Percentiles rank a stretch among this genome's conserved stretches.
Conservation (phyloP, 2,888 invertebrate genomes). For the Agriopis marginaria region DNA sequence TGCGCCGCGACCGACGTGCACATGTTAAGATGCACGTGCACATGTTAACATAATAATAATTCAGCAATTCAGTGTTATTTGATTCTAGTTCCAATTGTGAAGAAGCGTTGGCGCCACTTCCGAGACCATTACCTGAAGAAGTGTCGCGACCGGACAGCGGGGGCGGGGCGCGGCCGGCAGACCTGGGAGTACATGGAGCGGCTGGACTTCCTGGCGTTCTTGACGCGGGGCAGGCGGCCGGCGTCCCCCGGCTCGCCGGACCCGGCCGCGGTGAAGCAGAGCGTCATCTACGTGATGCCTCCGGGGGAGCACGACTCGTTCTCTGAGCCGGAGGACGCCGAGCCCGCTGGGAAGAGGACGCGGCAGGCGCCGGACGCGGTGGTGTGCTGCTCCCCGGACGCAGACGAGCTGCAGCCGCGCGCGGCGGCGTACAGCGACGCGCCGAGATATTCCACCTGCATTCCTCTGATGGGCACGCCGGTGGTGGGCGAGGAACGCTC, state of each 20-base stretch:
- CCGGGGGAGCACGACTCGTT: background rate
- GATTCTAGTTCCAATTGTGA: slow-evolving; percentile 29
- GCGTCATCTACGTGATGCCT: slow-evolving; percentile 6
- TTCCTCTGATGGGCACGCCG: background rate
- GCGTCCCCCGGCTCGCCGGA: background rate
- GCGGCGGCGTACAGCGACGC: background rate
- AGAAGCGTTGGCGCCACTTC: slow-evolving; percentile 41
- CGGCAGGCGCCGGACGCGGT: background rate
- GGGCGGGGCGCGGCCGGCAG: slow-evolving; percentile 10
- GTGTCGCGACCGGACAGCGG: slow-evolving; percentile 12
- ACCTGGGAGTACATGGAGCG: slow-evolving; percentile 34
- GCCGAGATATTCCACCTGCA: too few species aligned
- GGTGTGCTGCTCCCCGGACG: too few species aligned
- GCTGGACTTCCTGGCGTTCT: slow-evolving; percentile 29
- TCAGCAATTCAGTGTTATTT: too few species aligned
- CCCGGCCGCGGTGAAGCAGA: background rate
- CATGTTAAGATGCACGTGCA: background rate
- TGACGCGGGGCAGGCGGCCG: background rate
- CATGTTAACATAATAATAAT: too few species aligned
- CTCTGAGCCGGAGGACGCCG: background rate
- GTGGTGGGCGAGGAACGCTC: slow-evolving; percentile 1
- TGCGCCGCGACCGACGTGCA: background rate
- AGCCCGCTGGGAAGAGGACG: background rate
- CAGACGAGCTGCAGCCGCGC: background rate
- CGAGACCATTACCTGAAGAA: slow-evolving; percentile 39